Base-by-base conservation (phyloP, 2,888 invertebrate genomes). In the Xylota segnis region DNA sequence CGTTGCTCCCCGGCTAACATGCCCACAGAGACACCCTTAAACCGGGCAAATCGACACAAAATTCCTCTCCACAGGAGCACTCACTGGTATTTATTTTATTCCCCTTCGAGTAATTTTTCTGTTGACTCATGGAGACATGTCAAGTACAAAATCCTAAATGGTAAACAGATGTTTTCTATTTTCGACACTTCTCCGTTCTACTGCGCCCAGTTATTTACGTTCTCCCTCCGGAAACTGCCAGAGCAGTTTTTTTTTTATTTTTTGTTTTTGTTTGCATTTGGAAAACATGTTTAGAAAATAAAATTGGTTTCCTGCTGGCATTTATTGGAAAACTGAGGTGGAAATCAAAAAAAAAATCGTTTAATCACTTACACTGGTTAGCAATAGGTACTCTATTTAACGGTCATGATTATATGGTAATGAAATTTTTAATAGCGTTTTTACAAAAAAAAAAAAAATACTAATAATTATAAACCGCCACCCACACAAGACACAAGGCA, bases 151-250 rank as follows among this genome's bases (percentile, higher is more conserved):
- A 78, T 79, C 70, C 45, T 45, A 70, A 84, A 84, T 79, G 74
- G 65, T 70, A 59, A 79, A 79, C 83, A 84, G 56, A 79, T 84
- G 83, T 65, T 84, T 70, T 79, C 83, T 84, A 84, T 84, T 84
- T 84, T 83, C 58, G 43, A 84, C 56, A 52, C n/a, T 59, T 52
- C 27, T 52, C 7, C 32, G 9, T 34, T 63, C 14, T 6, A 16
- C 10, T 16, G 29, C 16, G 18, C 1, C n/a, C 23, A 23, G 23
- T 2, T 23, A n/a, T 14, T 1, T 27, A 50, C 16, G 43, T 23
- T 29, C 61, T 61, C 63, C 65, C 78, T 71, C 81, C 81, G 81
- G 75, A 82, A 71, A 65, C 65, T 32, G 65, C 16, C 18, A 12
- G 5, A 32, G 23, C 37, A 52, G 0, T 32, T n/a, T 27, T 56